Conservation (phyloP, 2,797 vertebrate species). For the Anguilla marmorata region DNA sequence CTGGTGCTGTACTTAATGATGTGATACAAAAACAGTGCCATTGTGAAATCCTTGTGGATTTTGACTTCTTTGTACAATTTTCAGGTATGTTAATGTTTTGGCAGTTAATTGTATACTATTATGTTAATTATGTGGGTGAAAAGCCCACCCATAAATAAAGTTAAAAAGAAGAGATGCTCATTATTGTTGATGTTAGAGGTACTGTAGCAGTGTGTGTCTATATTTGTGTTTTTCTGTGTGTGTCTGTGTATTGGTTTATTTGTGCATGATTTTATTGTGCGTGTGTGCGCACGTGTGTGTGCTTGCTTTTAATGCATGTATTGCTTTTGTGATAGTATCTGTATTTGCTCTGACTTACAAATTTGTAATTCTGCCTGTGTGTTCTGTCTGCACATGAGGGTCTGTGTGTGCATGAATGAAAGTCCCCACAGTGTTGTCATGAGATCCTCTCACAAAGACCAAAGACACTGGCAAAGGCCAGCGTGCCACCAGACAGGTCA, state of each 20-base stretch:
- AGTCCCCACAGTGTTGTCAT: background rate
- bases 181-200: background rate
- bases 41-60: constrained; percentile 14
- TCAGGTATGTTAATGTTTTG: background rate
- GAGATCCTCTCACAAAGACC: background rate
- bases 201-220: constrained; percentile 1
- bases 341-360: background rate
- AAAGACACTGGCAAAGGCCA: background rate
- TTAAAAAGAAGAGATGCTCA: background rate
- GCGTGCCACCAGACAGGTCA: background rate
- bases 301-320: background rate
- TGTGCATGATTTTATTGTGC: constrained; percentile 5
- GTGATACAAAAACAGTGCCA: background rate
- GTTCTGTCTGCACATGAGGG: background rate
- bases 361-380: background rate
- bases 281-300: background rate
- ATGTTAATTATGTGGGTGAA: background rate
- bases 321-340: constrained; percentile 14
- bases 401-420: background rate
- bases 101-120: background rate
- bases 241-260: background rate
- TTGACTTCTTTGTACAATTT: background rate
- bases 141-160: constrained; percentile 8
- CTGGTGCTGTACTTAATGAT: background rate
- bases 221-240: background rate